Evolutionary conservation across 1,140 invertebrate genomes (phyloP).

Genomic region (Wiebesia pumilae): DNA sequence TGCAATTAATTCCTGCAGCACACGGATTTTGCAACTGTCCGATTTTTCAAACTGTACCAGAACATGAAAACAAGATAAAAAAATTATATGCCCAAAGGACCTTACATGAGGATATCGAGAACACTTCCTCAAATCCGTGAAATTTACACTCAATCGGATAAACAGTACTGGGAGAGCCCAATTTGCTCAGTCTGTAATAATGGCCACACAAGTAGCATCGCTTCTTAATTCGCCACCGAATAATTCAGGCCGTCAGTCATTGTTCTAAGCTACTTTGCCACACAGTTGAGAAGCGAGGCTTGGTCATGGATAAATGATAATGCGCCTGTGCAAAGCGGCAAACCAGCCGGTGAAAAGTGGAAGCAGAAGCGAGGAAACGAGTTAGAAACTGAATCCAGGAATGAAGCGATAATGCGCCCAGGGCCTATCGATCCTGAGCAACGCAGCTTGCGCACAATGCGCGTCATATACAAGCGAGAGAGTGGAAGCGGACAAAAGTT

Average conservation of each 20-base stretch:
- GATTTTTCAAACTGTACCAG: too few species aligned
- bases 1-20: too few species aligned
- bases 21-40: too few species aligned
- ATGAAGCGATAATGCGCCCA: slow-evolving; percentile 33
- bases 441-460: not conserved
- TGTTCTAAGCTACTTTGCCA: not conserved
- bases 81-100: too few species aligned
- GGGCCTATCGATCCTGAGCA: slow-evolving; percentile 30
- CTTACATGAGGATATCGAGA: too few species aligned
- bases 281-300: not conserved
- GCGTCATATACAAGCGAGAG: not conserved
- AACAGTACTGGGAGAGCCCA: too few species aligned
- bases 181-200: too few species aligned
- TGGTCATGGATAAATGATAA: slow-evolving; percentile 27
- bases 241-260: not conserved
- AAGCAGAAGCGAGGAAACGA: not conserved
- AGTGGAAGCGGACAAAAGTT: slow-evolving; percentile 25
- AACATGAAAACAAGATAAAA: too few species aligned
- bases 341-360: not conserved
- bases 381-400: slow-evolving; percentile 34
- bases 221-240: not conserved
- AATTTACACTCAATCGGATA: too few species aligned
- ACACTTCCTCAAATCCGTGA: too few species aligned
- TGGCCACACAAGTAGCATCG: not conserved
- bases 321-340: slow-evolving; percentile 23